Conservation (phyloP, 1,140 invertebrate genomes). For the Caenorhabditis tropicalis region DNA sequence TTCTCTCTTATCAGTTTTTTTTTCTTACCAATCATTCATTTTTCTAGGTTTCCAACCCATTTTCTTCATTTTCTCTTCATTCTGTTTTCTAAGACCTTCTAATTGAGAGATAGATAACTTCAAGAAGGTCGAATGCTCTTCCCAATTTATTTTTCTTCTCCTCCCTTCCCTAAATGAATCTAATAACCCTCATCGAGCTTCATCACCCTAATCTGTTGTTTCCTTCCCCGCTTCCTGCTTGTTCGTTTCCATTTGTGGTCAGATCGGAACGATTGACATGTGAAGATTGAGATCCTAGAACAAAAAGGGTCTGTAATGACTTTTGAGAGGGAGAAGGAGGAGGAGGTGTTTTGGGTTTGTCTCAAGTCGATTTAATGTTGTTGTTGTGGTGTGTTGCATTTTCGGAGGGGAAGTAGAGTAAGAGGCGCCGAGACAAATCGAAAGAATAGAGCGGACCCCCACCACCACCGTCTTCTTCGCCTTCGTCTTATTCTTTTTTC, state of each 20-base stretch:
- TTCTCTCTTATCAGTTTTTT: neutral
- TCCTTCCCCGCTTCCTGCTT: neutral
- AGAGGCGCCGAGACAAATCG: neutral
- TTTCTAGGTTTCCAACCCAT: neutral
- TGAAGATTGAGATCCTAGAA: neutral
- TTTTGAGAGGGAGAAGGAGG: neutral
- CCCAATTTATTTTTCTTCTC: neutral
- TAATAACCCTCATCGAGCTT: constrained; percentile 26
- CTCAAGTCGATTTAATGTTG: constrained; percentile 39
- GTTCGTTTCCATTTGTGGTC: neutral
- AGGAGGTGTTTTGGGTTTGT: constrained; percentile 24
- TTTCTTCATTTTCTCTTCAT: too few relatives aligned
- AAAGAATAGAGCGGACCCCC: neutral
- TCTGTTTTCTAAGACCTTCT: too few relatives aligned
- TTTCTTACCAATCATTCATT: neutral
- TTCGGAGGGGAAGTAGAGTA: neutral
- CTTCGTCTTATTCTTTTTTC: neutral
- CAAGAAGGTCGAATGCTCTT: neutral
- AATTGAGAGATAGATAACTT: neutral
- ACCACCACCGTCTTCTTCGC: neutral
- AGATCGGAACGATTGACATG: neutral
- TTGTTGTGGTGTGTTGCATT: constrained; percentile 41
- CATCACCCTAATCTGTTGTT: constrained; percentile 32
- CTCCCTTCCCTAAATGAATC: neutral
- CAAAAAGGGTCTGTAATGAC: neutral